phyloP scores from a whole-genome alignment of 2,113 vertebrate species.

The Haliaeetus leucogaster region DNA sequence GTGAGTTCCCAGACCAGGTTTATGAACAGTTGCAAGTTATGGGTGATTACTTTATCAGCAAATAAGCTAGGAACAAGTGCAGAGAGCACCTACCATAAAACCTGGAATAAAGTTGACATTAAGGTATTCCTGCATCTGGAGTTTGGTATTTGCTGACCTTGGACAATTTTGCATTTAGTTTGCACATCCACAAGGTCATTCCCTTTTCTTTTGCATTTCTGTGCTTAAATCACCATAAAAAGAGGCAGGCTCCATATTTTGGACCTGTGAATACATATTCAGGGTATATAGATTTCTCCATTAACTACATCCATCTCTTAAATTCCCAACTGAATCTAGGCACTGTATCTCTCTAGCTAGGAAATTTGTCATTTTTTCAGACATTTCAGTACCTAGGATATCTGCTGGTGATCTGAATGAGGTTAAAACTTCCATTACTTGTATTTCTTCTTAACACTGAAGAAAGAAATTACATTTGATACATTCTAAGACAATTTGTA shows the following conservation, averaged over 20 bases:
- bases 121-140: background rate
- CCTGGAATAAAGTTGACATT: background rate
- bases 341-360: background rate
- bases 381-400: background rate
- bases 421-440: background rate
- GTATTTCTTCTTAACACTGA: background rate
- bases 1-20: background rate
- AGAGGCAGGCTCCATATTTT: background rate
- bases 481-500: background rate
- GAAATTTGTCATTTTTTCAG: background rate
- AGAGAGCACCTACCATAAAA: background rate
- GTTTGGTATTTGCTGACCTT: background rate
- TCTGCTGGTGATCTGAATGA: background rate
- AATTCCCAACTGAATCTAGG: background rate
- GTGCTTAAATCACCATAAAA: background rate
- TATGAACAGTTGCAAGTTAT: background rate
- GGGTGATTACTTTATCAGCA: background rate
- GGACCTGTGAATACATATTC: background rate
- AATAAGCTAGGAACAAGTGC: background rate
- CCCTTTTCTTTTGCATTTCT: background rate
- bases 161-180: background rate
- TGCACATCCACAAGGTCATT: background rate
- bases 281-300: background rate
- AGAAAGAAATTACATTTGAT: background rate
- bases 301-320: background rate